A percentile compares a stretch with the other conserved stretches of the same genome.
Conservation (phyloP, 2,888 invertebrate genomes). For the Cybosia mesomella region DNA sequence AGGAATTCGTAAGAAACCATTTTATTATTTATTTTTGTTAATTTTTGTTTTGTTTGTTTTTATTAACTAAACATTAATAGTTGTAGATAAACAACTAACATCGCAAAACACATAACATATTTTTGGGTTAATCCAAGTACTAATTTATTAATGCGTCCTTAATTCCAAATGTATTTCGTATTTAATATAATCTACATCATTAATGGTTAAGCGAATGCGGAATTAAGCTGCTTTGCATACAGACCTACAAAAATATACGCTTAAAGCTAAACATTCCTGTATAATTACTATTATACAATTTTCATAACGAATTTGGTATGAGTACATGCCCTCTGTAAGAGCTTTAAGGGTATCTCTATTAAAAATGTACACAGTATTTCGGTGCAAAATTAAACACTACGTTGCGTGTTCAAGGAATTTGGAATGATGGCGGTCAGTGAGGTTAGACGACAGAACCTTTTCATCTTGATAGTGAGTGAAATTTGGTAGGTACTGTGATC, state of each 20-base stretch:
- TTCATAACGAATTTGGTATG: constrained; percentile 31
- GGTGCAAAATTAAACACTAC: constrained; percentile 63
- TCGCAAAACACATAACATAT: not conserved
- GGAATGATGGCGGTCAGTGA: constrained; percentile 59
- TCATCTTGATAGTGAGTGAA: constrained; percentile 12
- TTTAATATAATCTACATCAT: constrained; percentile 10
- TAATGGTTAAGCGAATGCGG: constrained; percentile 20
- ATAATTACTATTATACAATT: constrained; percentile 32
- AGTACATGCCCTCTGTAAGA: constrained; percentile 29
- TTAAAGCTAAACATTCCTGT: constrained; percentile 18
- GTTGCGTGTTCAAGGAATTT: constrained; percentile 63
- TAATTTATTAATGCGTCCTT: constrained; percentile 5
- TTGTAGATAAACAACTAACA: not conserved
- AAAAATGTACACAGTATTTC: constrained; percentile 55
- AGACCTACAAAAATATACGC: constrained; percentile 19
- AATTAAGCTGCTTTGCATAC: constrained; percentile 23
- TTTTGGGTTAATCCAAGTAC: not conserved
- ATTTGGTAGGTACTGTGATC: not conserved
- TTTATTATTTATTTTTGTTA: too few relatives aligned
- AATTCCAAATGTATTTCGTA: constrained; percentile 8
- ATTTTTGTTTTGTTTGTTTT: not conserved
- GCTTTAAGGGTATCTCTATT: constrained; percentile 47
- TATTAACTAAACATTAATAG: too few relatives aligned
- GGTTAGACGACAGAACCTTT: constrained; percentile 21
- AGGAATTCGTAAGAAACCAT: not conserved